These are phyloP conservation scores for Apis dorsata DNA, from an alignment of 1,140 invertebrate genomes.

Conservation along the genomic window DNA sequence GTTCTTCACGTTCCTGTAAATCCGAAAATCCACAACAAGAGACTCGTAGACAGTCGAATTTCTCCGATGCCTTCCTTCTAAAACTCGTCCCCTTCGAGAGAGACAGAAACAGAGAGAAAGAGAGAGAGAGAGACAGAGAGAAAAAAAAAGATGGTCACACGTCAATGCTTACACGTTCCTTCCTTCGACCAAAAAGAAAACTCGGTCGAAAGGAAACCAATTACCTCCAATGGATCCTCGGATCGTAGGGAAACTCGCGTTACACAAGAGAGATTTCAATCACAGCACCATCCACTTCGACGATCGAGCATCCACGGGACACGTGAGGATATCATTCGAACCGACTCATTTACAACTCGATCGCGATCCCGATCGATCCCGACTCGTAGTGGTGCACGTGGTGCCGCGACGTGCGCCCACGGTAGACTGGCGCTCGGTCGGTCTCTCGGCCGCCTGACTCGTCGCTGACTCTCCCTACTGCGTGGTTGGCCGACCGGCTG, in stretches of 20 bases:
- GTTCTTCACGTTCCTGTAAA: neutral
- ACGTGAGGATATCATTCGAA: too few relatives aligned
- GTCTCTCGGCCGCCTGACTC: constrained; percentile 74
- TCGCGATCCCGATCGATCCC: neutral
- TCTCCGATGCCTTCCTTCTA: too few relatives aligned
- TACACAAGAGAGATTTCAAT: constrained; percentile 9
- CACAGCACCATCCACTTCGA: constrained; percentile 34
- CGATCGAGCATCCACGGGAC: neutral
- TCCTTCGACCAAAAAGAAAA: neutral
- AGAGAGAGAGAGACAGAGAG: too few relatives aligned
- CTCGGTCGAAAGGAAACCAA: neutral
- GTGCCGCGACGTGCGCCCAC: constrained; percentile 72
- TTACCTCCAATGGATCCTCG: constrained; percentile 12
- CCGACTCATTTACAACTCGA: too few relatives aligned
- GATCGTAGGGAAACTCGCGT: neutral
- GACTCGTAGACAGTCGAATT: too few relatives aligned
- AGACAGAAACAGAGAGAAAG: too few relatives aligned
- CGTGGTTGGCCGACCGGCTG: constrained; percentile 58
- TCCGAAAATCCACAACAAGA: neutral
- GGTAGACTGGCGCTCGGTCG: constrained; percentile 75
- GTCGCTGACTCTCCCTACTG: constrained; percentile 76
- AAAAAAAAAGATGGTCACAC: too few relatives aligned
- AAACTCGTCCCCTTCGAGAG: too few relatives aligned
- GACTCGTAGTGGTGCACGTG: constrained; percentile 60
- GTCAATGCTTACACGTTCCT: too few relatives aligned